phyloP scores from a whole-genome alignment of 2,888 invertebrate genomes.

The Leptothorax acervorum region DNA sequence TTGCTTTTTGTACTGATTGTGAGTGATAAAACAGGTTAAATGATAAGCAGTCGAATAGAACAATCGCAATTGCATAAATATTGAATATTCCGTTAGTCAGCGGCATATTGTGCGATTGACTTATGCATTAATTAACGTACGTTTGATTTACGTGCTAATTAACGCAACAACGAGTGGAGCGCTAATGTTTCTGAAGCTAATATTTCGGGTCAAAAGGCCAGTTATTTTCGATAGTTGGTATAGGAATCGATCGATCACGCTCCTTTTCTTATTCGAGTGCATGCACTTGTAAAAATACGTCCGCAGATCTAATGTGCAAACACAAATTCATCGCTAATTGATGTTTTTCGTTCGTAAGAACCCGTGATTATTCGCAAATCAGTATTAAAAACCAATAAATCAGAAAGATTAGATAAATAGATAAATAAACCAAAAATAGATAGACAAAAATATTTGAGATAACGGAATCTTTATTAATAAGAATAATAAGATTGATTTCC shows the following conservation, averaged over 20 bases:
- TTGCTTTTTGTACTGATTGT: neutral
- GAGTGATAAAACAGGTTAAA: neutral
- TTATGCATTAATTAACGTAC: conserved; percentile 46
- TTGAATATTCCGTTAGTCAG: conserved; percentile 13
- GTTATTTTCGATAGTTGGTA: conserved; percentile 28
- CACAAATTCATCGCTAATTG: neutral
- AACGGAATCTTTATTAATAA: neutral
- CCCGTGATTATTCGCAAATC: conserved; percentile 7
- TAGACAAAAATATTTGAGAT: neutral
- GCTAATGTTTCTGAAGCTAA: conserved; percentile 35
- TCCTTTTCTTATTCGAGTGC: conserved; percentile 24
- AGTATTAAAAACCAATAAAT: neutral
- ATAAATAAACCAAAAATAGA: neutral
- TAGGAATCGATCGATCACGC: conserved; percentile 33
- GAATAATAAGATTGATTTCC: neutral
- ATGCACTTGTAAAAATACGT: conserved; percentile 20
- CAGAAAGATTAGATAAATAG: neutral
- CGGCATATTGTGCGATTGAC: conserved; percentile 41
- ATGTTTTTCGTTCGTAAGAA: neutral
- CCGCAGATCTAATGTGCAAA: neutral
- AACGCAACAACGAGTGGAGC: neutral
- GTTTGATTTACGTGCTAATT: conserved; percentile 45
- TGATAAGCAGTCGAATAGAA: neutral
- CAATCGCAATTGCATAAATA: conserved; percentile 24
- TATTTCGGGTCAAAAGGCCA: conserved; percentile 42